Percentiles rank a stretch among this genome's conserved stretches.
phyloP scores from a whole-genome alignment of 2,888 invertebrate species.

The Cheilosia vulpina region DNA sequence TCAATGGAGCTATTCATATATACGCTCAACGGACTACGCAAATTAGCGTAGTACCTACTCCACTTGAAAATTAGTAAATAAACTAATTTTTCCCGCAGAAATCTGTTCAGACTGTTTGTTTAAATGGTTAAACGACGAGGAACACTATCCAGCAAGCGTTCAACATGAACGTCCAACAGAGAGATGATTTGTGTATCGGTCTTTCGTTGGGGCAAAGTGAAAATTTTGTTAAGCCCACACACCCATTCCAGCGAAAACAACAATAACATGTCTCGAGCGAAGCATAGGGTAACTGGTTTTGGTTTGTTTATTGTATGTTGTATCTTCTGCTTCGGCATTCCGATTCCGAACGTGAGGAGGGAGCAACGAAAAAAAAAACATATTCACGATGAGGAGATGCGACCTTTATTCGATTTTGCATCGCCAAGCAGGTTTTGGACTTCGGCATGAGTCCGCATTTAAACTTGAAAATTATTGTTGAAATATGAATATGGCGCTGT shows the following conservation, averaged over 20 bases:
- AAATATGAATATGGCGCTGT: constrained; percentile 3
- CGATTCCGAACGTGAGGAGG: constrained; percentile 31
- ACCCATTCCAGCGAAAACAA: constrained; percentile 14
- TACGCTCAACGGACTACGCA: neutral
- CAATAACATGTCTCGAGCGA: neutral
- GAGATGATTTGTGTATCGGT: constrained; percentile 11
- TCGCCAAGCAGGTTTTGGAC: constrained; percentile 19
- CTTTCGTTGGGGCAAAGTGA: constrained; percentile 34
- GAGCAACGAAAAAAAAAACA: neutral
- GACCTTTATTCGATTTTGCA: constrained; percentile 62
- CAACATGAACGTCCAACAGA: constrained; percentile 16
- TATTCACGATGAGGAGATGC: constrained; percentile 21
- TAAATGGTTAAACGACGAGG: constrained; percentile 5
- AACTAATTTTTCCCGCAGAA: neutral
- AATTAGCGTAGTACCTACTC: constrained; percentile 2
- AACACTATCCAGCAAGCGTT: constrained; percentile 12
- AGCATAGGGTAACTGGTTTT: constrained; percentile 55
- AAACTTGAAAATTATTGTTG: constrained; percentile 16
- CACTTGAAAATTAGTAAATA: constrained; percentile 5
- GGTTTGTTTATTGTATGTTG: constrained; percentile 36
- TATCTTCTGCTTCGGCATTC: constrained; percentile 43
- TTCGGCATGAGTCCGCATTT: neutral
- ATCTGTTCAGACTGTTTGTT: neutral
- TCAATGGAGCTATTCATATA: constrained; percentile 10
- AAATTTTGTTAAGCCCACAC: constrained; percentile 29